Base-by-base conservation (phyloP, 2,888 invertebrate species). In the Nesidiocoris tenuis region DNA sequence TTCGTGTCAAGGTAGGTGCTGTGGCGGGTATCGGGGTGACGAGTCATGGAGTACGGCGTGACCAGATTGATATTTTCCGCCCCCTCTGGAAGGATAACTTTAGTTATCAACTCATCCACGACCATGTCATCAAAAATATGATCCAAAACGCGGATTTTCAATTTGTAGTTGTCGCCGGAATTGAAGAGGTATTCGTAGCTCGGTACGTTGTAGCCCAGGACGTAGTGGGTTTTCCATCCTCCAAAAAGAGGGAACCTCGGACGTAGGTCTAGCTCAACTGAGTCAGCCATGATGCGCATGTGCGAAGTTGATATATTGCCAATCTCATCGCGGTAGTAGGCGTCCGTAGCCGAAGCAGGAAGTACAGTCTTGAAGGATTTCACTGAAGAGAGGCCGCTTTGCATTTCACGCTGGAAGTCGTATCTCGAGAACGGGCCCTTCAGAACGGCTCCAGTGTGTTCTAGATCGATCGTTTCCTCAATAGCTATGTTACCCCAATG, bases 401-500 rank as follows among this genome's bases (percentile, higher is more conserved):
- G 91, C 3, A 92, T 89, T 82, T 97, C 96, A 81, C 96, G 90
- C 84, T 98, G 98, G 83, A 95, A 98, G 83, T 99, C 98, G 84
- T 97, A 96, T 57, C 99, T 89, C 1, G 98, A 98, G 86, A 99
- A 98, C 1, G 96, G 90, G 0, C 96, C 96, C 83, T 97, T 96
- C 57, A 99, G 85, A 79, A 89, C 87, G 12, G 99, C 98, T 59
- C 99, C 99, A 63, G 93, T 91, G 82, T 99, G 98, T 19, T 91
- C 86, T 79, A 99, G 87, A 83, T 97, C 95, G 80, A 98, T 89
- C 5, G 91, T 90, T 83, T 99, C 99, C 83, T 98, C 97, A 0
- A 99, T 88, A 21, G 98, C 98, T 81, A 99, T 94, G 82, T 98
- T 98, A 7, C 98, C 98, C 99, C 99, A 99, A 83, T 99, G 98